Evolutionary conservation across 2,888 invertebrate genomes (phyloP).

Genomic region (Drepana falcataria): DNA sequence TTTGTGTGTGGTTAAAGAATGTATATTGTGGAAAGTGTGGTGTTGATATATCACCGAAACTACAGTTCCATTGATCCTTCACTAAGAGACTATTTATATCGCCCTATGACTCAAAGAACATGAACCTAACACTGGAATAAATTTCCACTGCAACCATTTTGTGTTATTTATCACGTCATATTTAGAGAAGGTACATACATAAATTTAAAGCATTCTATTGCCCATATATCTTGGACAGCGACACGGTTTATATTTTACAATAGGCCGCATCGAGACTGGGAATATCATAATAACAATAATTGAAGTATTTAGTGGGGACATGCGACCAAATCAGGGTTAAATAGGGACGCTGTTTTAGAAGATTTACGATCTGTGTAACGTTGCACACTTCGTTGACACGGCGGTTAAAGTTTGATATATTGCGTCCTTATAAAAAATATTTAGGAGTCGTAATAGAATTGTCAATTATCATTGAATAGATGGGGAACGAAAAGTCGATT

Average conservation of each 20-base stretch:
- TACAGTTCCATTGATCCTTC: too few relatives aligned
- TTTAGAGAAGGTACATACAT: conserved; percentile 1
- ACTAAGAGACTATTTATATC: too few relatives aligned
- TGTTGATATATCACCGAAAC: too few relatives aligned
- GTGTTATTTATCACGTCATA: conserved; percentile 2
- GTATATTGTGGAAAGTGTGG: too few relatives aligned
- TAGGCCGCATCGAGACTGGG: conserved; percentile 33
- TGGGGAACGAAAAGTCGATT: not conserved
- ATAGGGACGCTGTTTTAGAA: conserved; percentile 33
- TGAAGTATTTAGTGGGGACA: conserved; percentile 63
- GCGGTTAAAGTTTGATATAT: conserved; percentile 2
- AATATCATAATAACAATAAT: conserved; percentile 60
- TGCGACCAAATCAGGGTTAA: conserved; percentile 41
- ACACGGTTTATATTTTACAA: conserved; percentile 37
- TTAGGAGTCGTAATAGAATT: not conserved
- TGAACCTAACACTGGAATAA: not conserved
- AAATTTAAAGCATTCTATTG: conserved; percentile 2
- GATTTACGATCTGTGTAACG: conserved; percentile 32
- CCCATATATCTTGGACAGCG: conserved; percentile 23
- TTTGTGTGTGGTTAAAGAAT: too few relatives aligned
- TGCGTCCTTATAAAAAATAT: not conserved
- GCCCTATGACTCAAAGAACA: not conserved
- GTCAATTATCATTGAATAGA: not conserved
- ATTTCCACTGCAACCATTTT: not conserved
- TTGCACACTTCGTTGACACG: conserved; percentile 11